These are phyloP conservation scores for Macrochelys suwanniensis DNA, from an alignment of 2,797 vertebrate species.

Conservation along the genomic window DNA sequence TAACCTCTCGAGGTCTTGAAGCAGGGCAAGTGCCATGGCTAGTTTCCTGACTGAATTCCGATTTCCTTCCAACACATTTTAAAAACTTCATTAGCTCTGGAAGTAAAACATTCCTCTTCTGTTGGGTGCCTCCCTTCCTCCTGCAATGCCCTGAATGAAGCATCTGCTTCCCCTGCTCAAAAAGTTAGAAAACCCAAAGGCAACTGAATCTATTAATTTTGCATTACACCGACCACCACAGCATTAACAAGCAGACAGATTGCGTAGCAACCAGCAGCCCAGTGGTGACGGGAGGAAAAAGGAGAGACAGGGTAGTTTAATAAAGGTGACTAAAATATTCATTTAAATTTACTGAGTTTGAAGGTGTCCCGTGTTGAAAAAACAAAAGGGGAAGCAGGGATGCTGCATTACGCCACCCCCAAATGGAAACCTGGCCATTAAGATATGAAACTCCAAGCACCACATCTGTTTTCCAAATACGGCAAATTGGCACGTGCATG, in stretches of 20 bases:
- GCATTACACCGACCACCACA: neutral
- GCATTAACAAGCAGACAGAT: neutral
- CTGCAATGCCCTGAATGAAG: neutral
- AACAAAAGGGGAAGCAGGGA: neutral
- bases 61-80: neutral
- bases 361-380: neutral
- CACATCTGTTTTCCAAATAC: neutral
- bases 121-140: neutral
- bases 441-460: neutral
- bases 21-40: too few relatives aligned
- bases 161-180: neutral
- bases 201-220: neutral
- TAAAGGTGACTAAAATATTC: neutral
- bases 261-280: neutral
- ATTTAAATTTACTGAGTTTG: neutral
- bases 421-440: neutral
- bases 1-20: neutral
- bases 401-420: neutral
- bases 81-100: neutral
- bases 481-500: rapidly evolving
- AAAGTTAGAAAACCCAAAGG: neutral
- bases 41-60: neutral
- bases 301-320: neutral
- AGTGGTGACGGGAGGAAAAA: neutral
- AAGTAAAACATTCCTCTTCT: neutral